Conservation (phyloP, 1,140 invertebrate genomes). For the Bombus vancouverensis region DNA sequence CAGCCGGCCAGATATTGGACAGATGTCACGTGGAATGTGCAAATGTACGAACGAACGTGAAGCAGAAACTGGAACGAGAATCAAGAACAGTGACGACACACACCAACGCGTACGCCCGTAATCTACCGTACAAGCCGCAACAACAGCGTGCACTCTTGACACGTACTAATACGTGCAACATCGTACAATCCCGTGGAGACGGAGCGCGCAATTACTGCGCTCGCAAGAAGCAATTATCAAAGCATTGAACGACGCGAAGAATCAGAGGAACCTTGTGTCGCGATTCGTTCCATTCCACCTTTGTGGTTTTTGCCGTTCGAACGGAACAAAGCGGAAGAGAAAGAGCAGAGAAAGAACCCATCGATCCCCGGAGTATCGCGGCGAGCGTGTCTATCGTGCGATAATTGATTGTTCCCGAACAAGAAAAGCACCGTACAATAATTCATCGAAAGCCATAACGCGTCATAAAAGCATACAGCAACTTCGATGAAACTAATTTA, state of each 20-base stretch:
- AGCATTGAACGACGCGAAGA: slow-evolving; percentile 25
- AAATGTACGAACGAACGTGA: slow-evolving; percentile 58
- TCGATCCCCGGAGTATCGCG: neutral
- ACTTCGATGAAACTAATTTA: slow-evolving; percentile 25
- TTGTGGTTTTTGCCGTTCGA: neutral
- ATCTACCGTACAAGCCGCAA: neutral
- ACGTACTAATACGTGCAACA: neutral
- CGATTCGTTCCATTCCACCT: neutral
- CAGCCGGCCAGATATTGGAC: slow-evolving; percentile 57
- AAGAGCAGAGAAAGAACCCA: neutral
- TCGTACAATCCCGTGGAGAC: neutral
- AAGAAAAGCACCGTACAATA: neutral
- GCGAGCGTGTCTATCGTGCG: neutral
- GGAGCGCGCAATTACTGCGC: too few relatives aligned
- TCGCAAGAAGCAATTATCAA: slow-evolving; percentile 1
- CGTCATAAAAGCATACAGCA: slow-evolving; percentile 2
- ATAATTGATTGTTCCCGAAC: slow-evolving; percentile 32
- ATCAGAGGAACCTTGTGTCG: slow-evolving; percentile 9
- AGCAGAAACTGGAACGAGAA: slow-evolving; percentile 45
- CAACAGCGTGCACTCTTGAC: slow-evolving; percentile 13
- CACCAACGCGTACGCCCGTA: neutral
- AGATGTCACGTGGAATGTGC: slow-evolving; percentile 65
- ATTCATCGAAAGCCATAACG: neutral
- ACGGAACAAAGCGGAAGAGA: neutral
- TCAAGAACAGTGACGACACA: slow-evolving; percentile 40